These are phyloP conservation scores for Tridacna crocea DNA, from an alignment of 2,888 invertebrate genomes.

Conservation along the genomic window DNA sequence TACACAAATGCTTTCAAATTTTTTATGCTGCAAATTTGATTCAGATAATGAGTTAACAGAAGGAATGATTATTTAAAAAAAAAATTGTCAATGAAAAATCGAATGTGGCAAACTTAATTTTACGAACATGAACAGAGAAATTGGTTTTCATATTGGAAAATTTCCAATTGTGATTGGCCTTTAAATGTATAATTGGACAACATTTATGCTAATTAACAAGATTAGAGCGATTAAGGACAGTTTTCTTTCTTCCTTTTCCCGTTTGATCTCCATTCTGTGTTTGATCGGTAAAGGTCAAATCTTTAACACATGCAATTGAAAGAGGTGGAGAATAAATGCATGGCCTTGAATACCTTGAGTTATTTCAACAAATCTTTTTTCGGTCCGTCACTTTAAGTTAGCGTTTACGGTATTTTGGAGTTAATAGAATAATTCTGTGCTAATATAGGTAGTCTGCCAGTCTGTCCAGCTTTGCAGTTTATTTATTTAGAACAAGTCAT, in stretches of 20 bases:
- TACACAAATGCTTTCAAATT: conserved; percentile 1
- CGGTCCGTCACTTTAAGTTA: conserved; percentile 15
- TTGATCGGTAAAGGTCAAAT: conserved; percentile 45
- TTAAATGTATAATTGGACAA: conserved; percentile 59
- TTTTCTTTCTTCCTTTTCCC: conserved; percentile 35
- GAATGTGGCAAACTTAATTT: conserved; percentile 31
- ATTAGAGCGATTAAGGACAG: conserved; percentile 49
- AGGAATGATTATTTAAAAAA: not conserved
- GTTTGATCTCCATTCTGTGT: conserved; percentile 49
- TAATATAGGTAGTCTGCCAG: conserved; percentile 4
- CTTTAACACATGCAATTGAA: conserved; percentile 25
- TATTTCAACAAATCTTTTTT: conserved; percentile 13
- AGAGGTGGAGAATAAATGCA: not conserved
- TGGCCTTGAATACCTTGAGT: conserved; percentile 17
- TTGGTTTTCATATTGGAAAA: conserved; percentile 50
- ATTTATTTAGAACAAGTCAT: not conserved
- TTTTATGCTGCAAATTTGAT: not conserved
- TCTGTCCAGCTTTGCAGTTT: conserved; percentile 2
- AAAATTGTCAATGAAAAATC: conserved; percentile 25
- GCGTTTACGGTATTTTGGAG: not conserved
- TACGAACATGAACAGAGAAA: conserved; percentile 39
- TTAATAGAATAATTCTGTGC: conserved; percentile 7
- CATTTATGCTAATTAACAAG: conserved; percentile 59
- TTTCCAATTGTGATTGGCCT: conserved; percentile 52
- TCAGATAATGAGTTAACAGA: not conserved